Conservation (phyloP, 2,113 vertebrate species). For the Ascaphus truei region DNA sequence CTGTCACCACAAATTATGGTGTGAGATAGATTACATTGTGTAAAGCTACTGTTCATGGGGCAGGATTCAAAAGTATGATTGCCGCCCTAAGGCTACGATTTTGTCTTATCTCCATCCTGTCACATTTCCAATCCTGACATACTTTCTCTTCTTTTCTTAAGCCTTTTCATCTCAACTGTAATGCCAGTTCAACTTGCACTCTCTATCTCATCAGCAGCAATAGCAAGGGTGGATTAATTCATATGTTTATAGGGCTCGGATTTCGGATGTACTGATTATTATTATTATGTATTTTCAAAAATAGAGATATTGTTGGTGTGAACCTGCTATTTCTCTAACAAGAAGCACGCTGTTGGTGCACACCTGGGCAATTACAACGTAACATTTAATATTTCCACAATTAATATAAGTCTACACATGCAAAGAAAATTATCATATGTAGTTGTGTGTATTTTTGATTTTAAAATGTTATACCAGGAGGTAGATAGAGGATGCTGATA, state of each 20-base stretch:
- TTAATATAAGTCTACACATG: no score
- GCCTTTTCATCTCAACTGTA: constrained; percentile 15
- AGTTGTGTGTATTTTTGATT: no score
- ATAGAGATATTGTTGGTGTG: no score
- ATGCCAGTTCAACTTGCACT: constrained; percentile 10
- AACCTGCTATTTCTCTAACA: no score
- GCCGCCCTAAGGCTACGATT: constrained; percentile 1
- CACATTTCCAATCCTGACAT: constrained; percentile 20
- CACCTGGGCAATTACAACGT: no score
- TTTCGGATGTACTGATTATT: no score
- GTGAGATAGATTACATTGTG: neutral
- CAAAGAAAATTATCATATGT: no score
- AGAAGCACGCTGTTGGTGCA: no score
- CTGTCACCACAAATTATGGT: neutral
- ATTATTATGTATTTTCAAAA: no score
- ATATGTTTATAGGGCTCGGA: constrained; percentile 7
- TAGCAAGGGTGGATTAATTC: constrained; percentile 5
- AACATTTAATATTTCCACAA: no score
- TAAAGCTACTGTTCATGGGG: neutral
- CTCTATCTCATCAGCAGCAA: constrained; percentile 7
- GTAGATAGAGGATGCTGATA: no score
- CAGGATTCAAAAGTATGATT: constrained; percentile 15
- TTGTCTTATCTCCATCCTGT: constrained; percentile 9
- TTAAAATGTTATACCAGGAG: no score
- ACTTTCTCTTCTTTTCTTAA: constrained; percentile 3